A percentile compares a stretch with the other conserved stretches of the same genome.
These are phyloP conservation scores for Cryptosula pallasiana DNA, from an alignment of 2,888 invertebrate genomes.

Conservation along the genomic window DNA sequence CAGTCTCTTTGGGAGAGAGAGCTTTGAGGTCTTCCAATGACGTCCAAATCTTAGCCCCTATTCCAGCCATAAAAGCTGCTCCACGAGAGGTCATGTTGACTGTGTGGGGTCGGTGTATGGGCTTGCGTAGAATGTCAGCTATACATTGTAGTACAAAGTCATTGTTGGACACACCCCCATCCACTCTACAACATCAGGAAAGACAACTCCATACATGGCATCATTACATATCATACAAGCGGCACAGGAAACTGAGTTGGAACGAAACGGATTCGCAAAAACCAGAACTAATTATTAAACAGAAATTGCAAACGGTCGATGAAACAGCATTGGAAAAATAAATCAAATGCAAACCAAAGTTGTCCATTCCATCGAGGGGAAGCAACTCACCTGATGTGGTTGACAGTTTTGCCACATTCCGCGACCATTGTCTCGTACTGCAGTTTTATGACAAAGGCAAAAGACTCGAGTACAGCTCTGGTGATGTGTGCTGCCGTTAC, in stretches of 20 bases:
- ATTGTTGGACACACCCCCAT: conserved; percentile 93
- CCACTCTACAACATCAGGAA: conserved; percentile 63
- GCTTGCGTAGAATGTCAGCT: conserved; percentile 71
- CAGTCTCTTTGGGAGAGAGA: conserved; percentile 60
- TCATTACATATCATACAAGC: too few species aligned
- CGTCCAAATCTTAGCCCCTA: conserved; percentile 66
- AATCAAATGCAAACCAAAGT: too few species aligned
- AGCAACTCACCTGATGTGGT: conserved; percentile 20
- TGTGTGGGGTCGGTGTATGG: conserved; percentile 69
- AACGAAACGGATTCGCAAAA: too few species aligned
- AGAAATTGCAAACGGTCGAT: too few species aligned
- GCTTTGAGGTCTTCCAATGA: conserved; percentile 63
- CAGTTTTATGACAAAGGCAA: conserved; percentile 85
- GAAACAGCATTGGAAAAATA: too few species aligned
- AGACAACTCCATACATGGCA: too few species aligned
- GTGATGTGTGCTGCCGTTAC: conserved; percentile 88
- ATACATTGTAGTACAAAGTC: conserved; percentile 84
- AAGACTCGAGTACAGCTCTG: conserved; percentile 85
- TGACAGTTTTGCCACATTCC: conserved; percentile 61
- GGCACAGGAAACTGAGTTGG: too few species aligned
- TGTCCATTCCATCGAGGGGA: too few species aligned
- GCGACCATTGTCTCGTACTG: conserved; percentile 67
- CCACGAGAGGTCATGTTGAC: conserved; percentile 79
- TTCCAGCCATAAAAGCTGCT: conserved; percentile 76
- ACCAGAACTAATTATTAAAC: too few species aligned